Evolutionary conservation across 1,140 invertebrate genomes (phyloP), one percentile per base, ranked within the genome.

Genomic region (Ganaspis sp.): DNA sequence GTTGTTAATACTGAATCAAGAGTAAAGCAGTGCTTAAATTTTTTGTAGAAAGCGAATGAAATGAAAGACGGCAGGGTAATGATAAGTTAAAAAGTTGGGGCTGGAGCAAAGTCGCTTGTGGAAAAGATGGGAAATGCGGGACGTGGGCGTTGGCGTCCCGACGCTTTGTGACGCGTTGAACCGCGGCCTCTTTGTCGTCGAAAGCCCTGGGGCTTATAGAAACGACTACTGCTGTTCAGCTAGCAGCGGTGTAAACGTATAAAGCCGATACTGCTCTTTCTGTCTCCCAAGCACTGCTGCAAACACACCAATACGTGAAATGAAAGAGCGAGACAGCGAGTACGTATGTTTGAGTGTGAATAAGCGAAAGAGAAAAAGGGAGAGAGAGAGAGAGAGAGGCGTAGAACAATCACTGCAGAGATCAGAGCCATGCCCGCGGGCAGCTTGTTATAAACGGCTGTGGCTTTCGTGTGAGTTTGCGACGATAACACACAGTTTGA

Each of bases 141-240:
- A 83, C 83, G 86, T 85, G 76, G 83, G 84, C 83, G 86, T 85
- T 87, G 84, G 84, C 85, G 86, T 89, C 86, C 85, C 85, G 87
- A 83, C 85, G 88, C 89, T 90, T 91, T 90, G 89, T 90, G 88
- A 87, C 87, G 90, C 89, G 90, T 90, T 88, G 86, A 89, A 90
- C 86, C 88, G 87, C 87, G 87, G 84, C 82, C 87, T 86, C 87
- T 91, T 90, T 90, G 86, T 91, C 87, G 85, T 82, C 81, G 79
- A 72, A 58, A 80, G 79, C 85, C 85, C 83, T 78, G 82, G 83
- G 87, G 83, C 80, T 86, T 80, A 81, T 79, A 79, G 83, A 85
- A 81, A 87, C 80, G 82, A 81, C 81, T 85, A 77, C 71, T 80
- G 64, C 37, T 58, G 83, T 79, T 75, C 84, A 69, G 58, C 64